A percentile compares a stretch with the other conserved stretches of the same genome.
These are phyloP conservation scores for Keiferia lycopersicella DNA, from an alignment of 2,888 invertebrate genomes.

Conservation along the genomic window DNA sequence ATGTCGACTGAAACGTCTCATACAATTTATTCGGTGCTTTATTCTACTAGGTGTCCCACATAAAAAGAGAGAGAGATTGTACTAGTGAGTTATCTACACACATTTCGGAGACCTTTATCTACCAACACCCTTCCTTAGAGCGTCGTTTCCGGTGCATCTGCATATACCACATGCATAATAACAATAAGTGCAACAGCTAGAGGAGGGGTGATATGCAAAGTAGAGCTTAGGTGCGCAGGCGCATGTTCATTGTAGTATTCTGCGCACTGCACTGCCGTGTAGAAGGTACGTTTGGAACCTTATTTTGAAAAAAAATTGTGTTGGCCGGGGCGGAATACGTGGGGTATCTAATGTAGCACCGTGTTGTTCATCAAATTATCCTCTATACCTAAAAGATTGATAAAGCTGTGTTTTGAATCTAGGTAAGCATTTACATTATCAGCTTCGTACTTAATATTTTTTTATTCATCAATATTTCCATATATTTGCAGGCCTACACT, in stretches of 20 bases:
- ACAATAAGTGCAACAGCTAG: conserved; percentile 55
- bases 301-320: no score
- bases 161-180: conserved; percentile 46
- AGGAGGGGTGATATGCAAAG: conserved; percentile 67
- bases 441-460: no score
- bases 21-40: neutral
- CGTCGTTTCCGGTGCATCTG: conserved; percentile 54
- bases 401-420: neutral
- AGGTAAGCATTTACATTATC: no score
- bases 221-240: conserved; percentile 36
- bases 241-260: neutral
- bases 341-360: no score
- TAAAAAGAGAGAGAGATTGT: no score
- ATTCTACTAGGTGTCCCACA: no score
- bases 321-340: no score
- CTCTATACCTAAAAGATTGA: no score
- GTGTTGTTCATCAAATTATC: no score
- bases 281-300: neutral
- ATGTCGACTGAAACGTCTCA: no score
- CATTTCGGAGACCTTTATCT: neutral
- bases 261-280: neutral
- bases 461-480: no score
- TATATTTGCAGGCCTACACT: no score
- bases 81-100: neutral
- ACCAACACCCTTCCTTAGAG: conserved; percentile 26